A percentile compares a stretch with the other conserved stretches of the same genome.
phyloP scores from a whole-genome alignment of 1,140 invertebrate species.

The Doryteuthis pealeii region DNA sequence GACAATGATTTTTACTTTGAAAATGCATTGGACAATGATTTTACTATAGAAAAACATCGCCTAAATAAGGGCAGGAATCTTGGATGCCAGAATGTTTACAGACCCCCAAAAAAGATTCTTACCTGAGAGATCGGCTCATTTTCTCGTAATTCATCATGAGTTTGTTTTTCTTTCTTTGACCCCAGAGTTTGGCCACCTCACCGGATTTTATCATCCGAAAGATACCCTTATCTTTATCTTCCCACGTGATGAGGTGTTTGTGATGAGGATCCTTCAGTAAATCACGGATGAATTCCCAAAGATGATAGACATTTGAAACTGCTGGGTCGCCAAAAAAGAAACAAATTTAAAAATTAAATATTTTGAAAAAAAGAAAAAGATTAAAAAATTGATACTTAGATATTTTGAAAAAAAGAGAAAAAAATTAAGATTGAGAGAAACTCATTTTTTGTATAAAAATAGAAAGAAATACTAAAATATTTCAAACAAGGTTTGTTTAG shows the following conservation, averaged over 20 bases:
- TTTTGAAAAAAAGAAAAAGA: background rate
- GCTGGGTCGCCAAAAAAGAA: background rate
- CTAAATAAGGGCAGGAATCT: too few species aligned
- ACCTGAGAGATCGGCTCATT: constrained; percentile 88
- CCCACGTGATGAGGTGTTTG: constrained; percentile 73
- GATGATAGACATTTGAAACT: constrained; percentile 51
- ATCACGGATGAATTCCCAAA: constrained; percentile 58
- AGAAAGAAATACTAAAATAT: too few species aligned
- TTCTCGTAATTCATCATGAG: constrained; percentile 93
- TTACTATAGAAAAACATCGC: too few species aligned
- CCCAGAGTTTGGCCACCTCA: constrained; percentile 86
- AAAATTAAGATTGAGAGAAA: background rate
- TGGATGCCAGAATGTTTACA: too few species aligned
- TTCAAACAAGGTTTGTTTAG: too few species aligned
- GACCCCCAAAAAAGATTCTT: too few species aligned
- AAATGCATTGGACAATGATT: too few species aligned
- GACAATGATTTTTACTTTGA: too few species aligned
- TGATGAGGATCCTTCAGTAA: constrained; percentile 40
- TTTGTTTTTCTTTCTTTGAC: constrained; percentile 76
- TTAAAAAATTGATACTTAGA: background rate
- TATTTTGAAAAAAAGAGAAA: too few species aligned
- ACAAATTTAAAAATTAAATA: too few species aligned
- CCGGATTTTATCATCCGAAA: constrained; percentile 88
- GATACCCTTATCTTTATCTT: constrained; percentile 79
- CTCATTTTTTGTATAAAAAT: too few species aligned